Evolutionary conservation across 2,888 invertebrate species (phyloP).

Genomic region (Melanostoma mellinum): DNA sequence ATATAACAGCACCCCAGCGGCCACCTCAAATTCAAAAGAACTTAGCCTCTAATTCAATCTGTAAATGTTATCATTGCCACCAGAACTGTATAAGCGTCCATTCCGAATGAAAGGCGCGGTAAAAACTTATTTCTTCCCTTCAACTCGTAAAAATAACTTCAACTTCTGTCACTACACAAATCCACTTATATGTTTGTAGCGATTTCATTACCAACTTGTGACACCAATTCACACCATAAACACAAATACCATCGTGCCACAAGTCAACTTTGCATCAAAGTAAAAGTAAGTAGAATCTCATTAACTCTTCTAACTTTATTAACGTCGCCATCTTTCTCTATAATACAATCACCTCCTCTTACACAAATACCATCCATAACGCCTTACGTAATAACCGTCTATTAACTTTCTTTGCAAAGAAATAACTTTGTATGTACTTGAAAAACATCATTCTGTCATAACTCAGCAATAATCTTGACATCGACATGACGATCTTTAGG

Average conservation of each 20-base stretch:
- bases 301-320: slow-evolving; percentile 3
- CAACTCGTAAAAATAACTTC: no score
- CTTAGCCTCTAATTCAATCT: no score
- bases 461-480: slow-evolving; percentile 58
- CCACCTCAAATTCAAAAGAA: no score
- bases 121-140: no score
- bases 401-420: slow-evolving; percentile 27
- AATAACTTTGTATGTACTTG: slow-evolving; percentile 22
- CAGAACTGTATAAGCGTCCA: no score
- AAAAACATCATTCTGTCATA: slow-evolving; percentile 46
- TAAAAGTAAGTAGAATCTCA: slow-evolving; percentile 9
- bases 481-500: slow-evolving; percentile 55
- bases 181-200: no score
- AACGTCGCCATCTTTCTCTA: not conserved
- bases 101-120: no score
- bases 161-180: no score
- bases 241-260: slow-evolving; percentile 1
- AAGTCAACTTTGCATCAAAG: slow-evolving; percentile 9
- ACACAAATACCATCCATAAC: not conserved
- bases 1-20: no score
- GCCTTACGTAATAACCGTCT: slow-evolving; percentile 31
- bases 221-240: not conserved
- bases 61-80: no score
- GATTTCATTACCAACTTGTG: not conserved
- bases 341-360: not conserved